Base-by-base conservation (phyloP, 2,888 invertebrate genomes). In the Yponomeuta evonymella region DNA sequence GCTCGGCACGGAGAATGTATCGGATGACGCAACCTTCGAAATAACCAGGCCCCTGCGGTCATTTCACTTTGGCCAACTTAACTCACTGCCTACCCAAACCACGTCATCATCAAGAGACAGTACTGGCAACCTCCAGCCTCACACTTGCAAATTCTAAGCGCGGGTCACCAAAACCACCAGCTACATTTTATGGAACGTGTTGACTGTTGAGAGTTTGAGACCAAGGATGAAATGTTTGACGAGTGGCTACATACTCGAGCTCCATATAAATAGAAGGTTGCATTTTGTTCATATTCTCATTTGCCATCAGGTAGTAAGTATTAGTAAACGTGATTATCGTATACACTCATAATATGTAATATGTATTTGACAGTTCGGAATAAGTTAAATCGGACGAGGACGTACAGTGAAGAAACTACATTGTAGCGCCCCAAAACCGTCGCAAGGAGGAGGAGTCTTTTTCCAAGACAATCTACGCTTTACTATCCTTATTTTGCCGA, bases 61-160 rank as follows among this genome's bases (percentile, higher is more conserved):
- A 91, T 90, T 91, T 91, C 91, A 83, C 91, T 91, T 89, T 91
- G 91, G 86, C 91, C 90, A 89, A 92, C 90, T 90, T 92, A 89
- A 92, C 90, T 90, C 91, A 89, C 85, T 82, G 78, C 81, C 79
- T 78, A 43, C 23, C 51, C 51, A 58, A 10, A 51, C 51, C 9
- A 51, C 51, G 51, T 51, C 51, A 58, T 58, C 51, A 15, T 1
- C 0, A 12, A 12, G 15, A 58, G 51, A 58, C 9, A 63, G 15
- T 23, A 2, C 64, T 65, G 65, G 51, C 12, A 8, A 12, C 15
- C 51, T 15, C 1, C 15, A 15, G 15, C 15, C 51, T 58, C 51
- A 12, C 5, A 58, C 51, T 58, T 43, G 51, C 3, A 15, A 6
- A 8, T 58, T 15, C 51, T 58, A 58, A 58, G 51, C 15, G 51